phyloP scores from a whole-genome alignment of 2,797 vertebrate genomes.

The Xiphophorus birchmanni region DNA sequence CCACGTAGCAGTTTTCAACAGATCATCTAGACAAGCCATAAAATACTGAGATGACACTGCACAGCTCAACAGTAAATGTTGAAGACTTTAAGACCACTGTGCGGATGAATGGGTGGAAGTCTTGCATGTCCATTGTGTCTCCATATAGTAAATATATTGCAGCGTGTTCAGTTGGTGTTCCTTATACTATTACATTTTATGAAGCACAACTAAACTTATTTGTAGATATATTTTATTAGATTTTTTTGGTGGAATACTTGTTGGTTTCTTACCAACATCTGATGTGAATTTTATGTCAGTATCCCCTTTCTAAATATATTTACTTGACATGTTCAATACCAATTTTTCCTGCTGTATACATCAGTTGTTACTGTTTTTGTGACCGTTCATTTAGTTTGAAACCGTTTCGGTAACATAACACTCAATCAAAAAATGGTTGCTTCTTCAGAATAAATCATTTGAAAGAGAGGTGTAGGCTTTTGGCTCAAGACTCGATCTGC shows the following conservation, averaged over 20 bases:
- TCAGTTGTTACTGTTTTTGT: neutral
- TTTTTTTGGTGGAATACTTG: neutral
- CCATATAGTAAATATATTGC: neutral
- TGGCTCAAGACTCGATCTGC: conserved; percentile 60
- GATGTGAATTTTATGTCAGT: neutral
- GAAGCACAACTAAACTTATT: neutral
- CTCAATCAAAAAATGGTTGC: conserved; percentile 16
- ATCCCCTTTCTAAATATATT: neutral
- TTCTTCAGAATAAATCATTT: conserved; percentile 54
- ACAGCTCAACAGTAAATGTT: neutral
- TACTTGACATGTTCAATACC: neutral
- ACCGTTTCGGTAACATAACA: neutral
- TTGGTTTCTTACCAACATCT: neutral
- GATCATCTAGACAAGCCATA: neutral
- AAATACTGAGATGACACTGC: neutral
- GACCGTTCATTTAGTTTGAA: conserved; percentile 6
- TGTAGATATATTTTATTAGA: neutral
- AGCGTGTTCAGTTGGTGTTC: neutral
- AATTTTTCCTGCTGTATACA: neutral
- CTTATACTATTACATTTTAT: neutral
- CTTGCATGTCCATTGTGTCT: neutral
- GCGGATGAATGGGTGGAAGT: neutral
- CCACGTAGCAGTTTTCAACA: neutral
- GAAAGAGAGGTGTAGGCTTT: conserved; percentile 62
- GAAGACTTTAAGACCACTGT: neutral